Evolutionary conservation across 2,888 invertebrate species (phyloP).

Genomic region (Trissonchulus sp.): DNA sequence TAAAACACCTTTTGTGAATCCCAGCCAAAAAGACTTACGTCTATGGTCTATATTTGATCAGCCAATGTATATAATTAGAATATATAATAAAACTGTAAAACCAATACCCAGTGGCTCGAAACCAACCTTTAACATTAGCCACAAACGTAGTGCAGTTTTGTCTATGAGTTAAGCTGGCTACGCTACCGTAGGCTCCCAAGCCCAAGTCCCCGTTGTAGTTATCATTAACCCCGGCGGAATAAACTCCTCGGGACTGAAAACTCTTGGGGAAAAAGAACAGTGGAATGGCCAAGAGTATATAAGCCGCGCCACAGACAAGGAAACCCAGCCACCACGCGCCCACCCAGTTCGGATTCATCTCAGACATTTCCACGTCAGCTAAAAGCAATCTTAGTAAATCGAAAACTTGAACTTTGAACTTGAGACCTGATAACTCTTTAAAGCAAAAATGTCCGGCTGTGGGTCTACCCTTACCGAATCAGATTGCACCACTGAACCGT

Average conservation of each 20-base stretch:
- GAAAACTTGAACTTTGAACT: not conserved
- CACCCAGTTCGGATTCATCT: conserved; percentile 65
- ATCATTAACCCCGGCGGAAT: too few relatives aligned
- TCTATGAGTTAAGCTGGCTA: not conserved
- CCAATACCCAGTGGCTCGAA: too few relatives aligned
- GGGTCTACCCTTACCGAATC: too few relatives aligned
- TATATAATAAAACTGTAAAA: too few relatives aligned
- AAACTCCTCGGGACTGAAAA: conserved; percentile 33
- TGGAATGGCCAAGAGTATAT: conserved; percentile 62
- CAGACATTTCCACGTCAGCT: conserved; percentile 60
- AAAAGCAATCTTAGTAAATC: conserved; percentile 21
- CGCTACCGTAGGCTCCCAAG: not conserved
- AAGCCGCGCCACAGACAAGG: conserved; percentile 58
- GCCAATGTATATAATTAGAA: too few relatives aligned
- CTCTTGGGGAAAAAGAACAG: conserved; percentile 63
- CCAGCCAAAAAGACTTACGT: too few relatives aligned
- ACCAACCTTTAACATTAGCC: not conserved
- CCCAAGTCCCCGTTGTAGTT: too few relatives aligned
- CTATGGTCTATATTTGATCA: too few relatives aligned
- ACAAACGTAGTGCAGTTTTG: not conserved
- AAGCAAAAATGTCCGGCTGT: too few relatives aligned
- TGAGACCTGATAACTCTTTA: conserved; percentile 13
- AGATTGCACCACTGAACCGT: too few relatives aligned
- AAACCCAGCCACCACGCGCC: conserved; percentile 72
- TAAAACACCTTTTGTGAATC: too few relatives aligned